Base-by-base conservation (phyloP, 2,113 vertebrate genomes). In the Planiliza haematocheilus region DNA sequence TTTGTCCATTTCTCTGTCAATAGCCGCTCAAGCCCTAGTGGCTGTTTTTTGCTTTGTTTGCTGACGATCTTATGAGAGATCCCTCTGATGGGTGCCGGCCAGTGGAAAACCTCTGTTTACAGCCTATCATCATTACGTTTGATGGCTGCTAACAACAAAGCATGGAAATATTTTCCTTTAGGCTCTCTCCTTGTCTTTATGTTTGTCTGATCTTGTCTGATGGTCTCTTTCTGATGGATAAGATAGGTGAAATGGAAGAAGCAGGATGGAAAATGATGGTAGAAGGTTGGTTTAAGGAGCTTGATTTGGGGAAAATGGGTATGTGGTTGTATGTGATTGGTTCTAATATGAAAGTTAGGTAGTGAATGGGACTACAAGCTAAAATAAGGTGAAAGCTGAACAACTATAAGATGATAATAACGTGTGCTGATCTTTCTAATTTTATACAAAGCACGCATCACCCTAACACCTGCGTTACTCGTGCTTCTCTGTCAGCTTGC, bases 401-500 rank as follows among this genome's bases (percentile, higher is more conserved):
- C 42, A 51, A 20, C 55, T 50, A 21, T 34, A 12, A 20, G 17
- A 51, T 13, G 30, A 30, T 51, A 9, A 39, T 36, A 36, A 45
- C 55, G 24, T 39, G 9, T 20, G 4, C 37, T 20, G 1, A 36
- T 3, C 11, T n/a, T 10, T 71, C 14, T 43, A 16, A 36, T 50
- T 64, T 61, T n/a, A 1, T 7, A 21, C 3, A 34, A 30, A 37
- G 20, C 38, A 38, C 7, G 49, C 4, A 9, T 48, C 10, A 41
- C 30, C 50, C n/a, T n/a, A n/a, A n/a, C n/a, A n/a, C n/a, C n/a
- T n/a, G n/a, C n/a, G n/a, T n/a, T n/a, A n/a, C n/a, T n/a, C n/a
- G 5, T 78, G 75, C 75, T 55, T 56, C 64, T 74, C 66, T 87
- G 88, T 74, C 83, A 80, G 83, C 72, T 20, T 65, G 70, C 82